phyloP scores from a whole-genome alignment of 2,113 vertebrate genomes.

The Todiramphus saurophagus region DNA sequence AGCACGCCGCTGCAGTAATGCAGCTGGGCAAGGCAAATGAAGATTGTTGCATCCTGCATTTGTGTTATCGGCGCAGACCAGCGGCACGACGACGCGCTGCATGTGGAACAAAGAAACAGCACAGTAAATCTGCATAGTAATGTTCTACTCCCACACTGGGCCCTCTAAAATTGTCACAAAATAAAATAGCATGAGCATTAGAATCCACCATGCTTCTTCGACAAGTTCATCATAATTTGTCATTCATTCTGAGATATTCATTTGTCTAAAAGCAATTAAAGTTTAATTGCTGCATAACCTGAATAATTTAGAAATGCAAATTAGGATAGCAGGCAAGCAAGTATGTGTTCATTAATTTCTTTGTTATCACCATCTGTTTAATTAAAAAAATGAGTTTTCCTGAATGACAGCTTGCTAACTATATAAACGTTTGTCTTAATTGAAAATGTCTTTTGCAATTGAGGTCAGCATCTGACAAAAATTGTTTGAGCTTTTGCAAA shows the following conservation, averaged over 20 bases:
- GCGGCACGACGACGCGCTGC: background rate
- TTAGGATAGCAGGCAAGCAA: constrained; percentile 72
- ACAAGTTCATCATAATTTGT: constrained; percentile 62
- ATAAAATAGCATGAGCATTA: background rate
- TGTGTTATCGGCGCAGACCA: background rate
- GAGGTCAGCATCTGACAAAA: constrained; percentile 71
- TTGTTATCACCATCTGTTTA: constrained; percentile 80
- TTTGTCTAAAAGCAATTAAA: constrained; percentile 80
- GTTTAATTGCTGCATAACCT: constrained; percentile 76
- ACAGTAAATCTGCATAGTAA: background rate
- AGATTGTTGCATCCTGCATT: background rate
- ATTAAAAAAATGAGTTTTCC: constrained; percentile 77
- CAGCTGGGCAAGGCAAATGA: background rate
- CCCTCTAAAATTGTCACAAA: constrained; percentile 18
- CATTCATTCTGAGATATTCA: constrained; percentile 76
- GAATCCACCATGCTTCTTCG: background rate
- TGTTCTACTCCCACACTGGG: background rate
- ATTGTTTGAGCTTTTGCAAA: constrained; percentile 55
- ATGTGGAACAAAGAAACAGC: background rate
- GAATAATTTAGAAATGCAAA: constrained; percentile 80
- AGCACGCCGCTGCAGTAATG: background rate
- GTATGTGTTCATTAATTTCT: constrained; percentile 78
- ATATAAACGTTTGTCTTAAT: constrained; percentile 69
- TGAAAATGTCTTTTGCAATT: constrained; percentile 70
- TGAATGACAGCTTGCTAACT: constrained; percentile 76